Conservation (phyloP, 2,797 vertebrate genomes). For the Rhynchotus rufescens region DNA sequence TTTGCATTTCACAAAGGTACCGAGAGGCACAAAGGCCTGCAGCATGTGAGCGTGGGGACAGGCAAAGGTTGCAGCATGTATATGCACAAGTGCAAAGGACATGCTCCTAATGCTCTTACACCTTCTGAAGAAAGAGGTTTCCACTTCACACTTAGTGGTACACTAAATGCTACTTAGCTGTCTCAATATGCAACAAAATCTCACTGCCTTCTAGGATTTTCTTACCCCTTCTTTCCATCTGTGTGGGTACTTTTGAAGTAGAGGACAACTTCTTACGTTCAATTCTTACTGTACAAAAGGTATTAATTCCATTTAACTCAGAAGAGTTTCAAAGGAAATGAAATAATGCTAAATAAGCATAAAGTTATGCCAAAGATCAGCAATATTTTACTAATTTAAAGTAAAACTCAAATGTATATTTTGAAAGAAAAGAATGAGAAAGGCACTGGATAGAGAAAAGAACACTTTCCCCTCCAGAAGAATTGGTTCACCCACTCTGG, state of each 20-base stretch:
- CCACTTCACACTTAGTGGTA: not conserved
- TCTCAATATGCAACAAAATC: not conserved
- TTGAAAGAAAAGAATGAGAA: not conserved
- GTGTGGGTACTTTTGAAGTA: rapidly evolving
- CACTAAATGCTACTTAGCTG: not conserved
- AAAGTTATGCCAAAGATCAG: not conserved
- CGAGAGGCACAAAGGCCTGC: not conserved
- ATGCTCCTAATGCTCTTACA: not conserved
- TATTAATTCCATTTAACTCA: not conserved
- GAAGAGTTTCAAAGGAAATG: not conserved
- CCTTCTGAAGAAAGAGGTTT: not conserved
- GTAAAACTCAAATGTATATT: not conserved
- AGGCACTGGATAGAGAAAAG: not conserved
- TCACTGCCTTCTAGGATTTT: not conserved
- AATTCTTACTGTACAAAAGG: not conserved
- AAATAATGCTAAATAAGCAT: not conserved
- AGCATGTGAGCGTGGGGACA: not conserved
- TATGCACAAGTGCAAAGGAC: not conserved
- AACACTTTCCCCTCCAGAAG: not conserved
- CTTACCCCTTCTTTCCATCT: not conserved
- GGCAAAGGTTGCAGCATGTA: not conserved
- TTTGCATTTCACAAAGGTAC: not conserved
- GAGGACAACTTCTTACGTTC: not conserved
- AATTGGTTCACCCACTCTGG: not conserved
- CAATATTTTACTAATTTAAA: not conserved